These are phyloP conservation scores for Rhadina sibilatrix DNA, from an alignment of 2,113 vertebrate species.

Conservation along the genomic window DNA sequence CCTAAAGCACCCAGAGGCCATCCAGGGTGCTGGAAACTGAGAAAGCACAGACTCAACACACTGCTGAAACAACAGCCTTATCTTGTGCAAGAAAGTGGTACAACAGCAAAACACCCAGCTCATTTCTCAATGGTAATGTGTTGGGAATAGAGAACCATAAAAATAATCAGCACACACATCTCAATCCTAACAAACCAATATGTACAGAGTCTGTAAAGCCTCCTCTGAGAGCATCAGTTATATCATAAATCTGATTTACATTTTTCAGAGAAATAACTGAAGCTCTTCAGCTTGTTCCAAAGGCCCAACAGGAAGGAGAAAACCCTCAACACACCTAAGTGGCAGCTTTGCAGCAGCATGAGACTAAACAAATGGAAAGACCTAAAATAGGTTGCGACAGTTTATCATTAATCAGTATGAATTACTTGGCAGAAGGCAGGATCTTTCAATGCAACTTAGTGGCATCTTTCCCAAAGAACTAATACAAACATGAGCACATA, in stretches of 20 bases:
- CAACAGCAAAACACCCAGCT: neutral
- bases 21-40: neutral
- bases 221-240: conserved; percentile 23
- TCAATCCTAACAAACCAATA: conserved; percentile 6
- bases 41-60: neutral
- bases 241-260: neutral
- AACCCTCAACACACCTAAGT: conserved; percentile 1
- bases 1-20: neutral
- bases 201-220: neutral
- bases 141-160: neutral
- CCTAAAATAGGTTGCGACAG: conserved; percentile 34
- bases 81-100: neutral
- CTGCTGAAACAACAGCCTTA: neutral
- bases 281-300: conserved; percentile 13
- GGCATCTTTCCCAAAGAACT: conserved; percentile 58
- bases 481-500: conserved; percentile 17
- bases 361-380: conserved; percentile 63
- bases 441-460: conserved; percentile 33
- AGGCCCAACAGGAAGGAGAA: neutral
- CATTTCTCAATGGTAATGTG: neutral
- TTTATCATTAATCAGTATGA: conserved; percentile 55
- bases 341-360: conserved; percentile 22
- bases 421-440: conserved; percentile 41
- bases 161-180: neutral
- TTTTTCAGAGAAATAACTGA: conserved; percentile 42